A percentile compares a stretch with the other conserved stretches of the same genome.
Conservation (phyloP, 1,140 invertebrate genomes). For the Drosophila nikananu region DNA sequence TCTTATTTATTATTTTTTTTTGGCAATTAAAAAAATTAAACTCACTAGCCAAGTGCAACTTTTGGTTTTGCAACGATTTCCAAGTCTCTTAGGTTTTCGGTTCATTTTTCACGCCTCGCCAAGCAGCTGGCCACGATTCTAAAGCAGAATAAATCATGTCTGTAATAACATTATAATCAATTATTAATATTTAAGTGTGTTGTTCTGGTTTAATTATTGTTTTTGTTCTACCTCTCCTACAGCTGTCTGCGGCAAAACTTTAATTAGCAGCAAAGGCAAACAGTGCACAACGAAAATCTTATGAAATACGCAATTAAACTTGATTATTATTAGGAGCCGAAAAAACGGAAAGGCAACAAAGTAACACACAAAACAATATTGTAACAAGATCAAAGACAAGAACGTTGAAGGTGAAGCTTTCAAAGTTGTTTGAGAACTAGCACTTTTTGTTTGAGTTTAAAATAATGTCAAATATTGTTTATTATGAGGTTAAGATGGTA, state of each 20-base stretch:
- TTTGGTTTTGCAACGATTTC: constrained; percentile 64
- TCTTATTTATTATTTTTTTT: constrained; percentile 23
- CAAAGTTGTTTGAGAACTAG: neutral
- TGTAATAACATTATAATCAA: constrained; percentile 75
- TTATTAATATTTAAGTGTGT: constrained; percentile 73
- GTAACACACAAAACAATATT: constrained; percentile 11
- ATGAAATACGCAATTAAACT: constrained; percentile 72
- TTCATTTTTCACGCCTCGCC: constrained; percentile 65
- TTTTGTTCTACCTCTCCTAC: constrained; percentile 24
- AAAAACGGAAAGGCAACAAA: constrained; percentile 7
- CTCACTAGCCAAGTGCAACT: constrained; percentile 43
- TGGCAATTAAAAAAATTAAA: constrained; percentile 49
- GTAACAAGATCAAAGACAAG: constrained; percentile 49
- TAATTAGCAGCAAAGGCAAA: constrained; percentile 78
- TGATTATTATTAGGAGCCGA: constrained; percentile 52
- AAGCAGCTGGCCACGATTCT: constrained; percentile 71
- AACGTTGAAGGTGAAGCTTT: constrained; percentile 6
- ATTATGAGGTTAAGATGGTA: too few relatives aligned
- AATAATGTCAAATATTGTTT: neutral
- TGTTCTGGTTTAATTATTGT: constrained; percentile 64
- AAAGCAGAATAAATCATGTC: constrained; percentile 69
- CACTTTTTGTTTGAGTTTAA: neutral
- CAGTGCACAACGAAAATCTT: constrained; percentile 76
- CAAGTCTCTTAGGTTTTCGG: constrained; percentile 15
- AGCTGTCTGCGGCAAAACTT: constrained; percentile 34